Base-by-base conservation (phyloP, 2,888 invertebrate genomes). In the Drosophila colorata region DNA sequence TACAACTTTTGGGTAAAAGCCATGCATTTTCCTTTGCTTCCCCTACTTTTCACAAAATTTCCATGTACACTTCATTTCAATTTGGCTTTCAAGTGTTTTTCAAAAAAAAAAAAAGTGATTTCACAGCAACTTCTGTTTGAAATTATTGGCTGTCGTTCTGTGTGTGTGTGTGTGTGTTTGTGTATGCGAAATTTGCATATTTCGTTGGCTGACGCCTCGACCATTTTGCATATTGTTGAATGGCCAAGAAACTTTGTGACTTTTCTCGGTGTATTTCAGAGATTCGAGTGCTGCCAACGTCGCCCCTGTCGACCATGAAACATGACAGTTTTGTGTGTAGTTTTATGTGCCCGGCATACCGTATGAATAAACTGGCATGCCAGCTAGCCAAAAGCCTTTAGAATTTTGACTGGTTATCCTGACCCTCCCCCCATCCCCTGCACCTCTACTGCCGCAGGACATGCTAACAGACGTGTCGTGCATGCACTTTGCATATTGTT, bases 281-380 rank as follows among this genome's bases (percentile, higher is more conserved):
- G 43, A 44, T 44, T 66, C 41, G 49, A 57, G 56, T 51, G 61
- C 41, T 53, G 52, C 33, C 60, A 37, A 47, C 46, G n/a, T 7
- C 25, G 33, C 16, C 37, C 35, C 14, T 53, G 16, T 44, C 14
- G 20, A 49, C 52, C 41, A 61, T 57, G 60, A 69, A 75, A 76
- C 77, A 79, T 84, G 85, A 84, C 80, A 81, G 85, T 70, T 84
- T 80, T 77, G 61, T 84, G 64, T 74, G 58, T 69, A 67, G 73
- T 64, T 76, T 60, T 58, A 64, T 74, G 75, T 73, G 68, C 47
- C 59, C 25, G 65, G 69, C 81, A 84, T 80, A 3, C 35, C 35
- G 35, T 49, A 84, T 85, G 85, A 78, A 82, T 84, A 80, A 68
- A 67, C 33, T 56, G 41, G 35, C n/a, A n/a, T n/a, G n/a, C n/a